Evolutionary conservation across 2,113 vertebrate species (phyloP).

Genomic region (Cricetomys ansorgei): DNA sequence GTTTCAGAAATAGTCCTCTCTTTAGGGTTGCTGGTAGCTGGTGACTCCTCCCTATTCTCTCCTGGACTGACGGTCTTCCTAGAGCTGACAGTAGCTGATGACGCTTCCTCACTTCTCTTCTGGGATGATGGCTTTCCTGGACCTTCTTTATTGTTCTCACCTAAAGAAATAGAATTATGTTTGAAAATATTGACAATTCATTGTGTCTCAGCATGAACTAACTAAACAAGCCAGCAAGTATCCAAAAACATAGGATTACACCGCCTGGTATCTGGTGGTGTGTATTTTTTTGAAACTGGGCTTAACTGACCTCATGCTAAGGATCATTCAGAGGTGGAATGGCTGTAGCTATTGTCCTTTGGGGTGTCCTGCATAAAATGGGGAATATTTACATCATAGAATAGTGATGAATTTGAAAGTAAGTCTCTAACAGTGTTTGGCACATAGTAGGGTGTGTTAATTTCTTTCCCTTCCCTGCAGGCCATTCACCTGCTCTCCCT

Average conservation of each 20-base stretch:
- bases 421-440: constrained; percentile 66
- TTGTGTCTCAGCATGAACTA: constrained; percentile 15
- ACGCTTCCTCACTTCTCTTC: background rate
- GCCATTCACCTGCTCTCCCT: constrained; percentile 82
- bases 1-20: constrained; percentile 3
- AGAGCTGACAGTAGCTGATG: background rate
- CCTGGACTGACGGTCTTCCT: background rate
- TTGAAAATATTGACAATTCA: background rate
- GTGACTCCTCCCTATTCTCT: background rate
- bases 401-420: constrained; percentile 55
- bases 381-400: constrained; percentile 32
- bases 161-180: background rate
- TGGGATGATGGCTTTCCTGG: background rate
- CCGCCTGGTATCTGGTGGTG: background rate
- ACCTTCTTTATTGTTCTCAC: background rate
- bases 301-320: background rate
- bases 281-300: background rate
- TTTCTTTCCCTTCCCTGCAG: constrained; percentile 81
- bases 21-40: background rate
- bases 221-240: background rate
- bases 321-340: background rate
- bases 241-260: background rate
- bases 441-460: constrained; percentile 82
- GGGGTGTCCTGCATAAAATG: constrained; percentile 20
- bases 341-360: background rate